Conservation (phyloP, 30 jellyfish, hydroid and myxozoan species). For the Hydractinia symbiolongicarpus region DNA sequence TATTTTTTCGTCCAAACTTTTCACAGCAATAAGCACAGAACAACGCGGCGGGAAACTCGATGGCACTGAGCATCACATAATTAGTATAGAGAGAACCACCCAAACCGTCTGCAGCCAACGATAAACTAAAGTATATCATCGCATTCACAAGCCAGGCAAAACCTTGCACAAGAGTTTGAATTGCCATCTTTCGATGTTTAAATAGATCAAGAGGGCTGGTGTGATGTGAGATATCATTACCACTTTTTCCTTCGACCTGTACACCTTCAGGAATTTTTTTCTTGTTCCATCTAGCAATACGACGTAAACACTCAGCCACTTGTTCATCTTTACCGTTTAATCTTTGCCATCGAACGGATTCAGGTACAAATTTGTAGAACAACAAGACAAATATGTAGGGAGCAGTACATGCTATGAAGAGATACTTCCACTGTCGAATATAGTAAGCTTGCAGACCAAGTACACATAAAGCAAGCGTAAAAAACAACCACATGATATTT, state of each 20-base stretch:
- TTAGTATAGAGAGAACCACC: constrained; percentile 63
- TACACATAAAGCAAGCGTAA: constrained; percentile 52
- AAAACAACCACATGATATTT: constrained; percentile 54
- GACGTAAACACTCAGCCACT: constrained; percentile 28
- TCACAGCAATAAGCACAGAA: constrained; percentile 46
- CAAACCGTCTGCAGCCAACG: constrained; percentile 78
- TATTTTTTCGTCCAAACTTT: constrained; percentile 69
- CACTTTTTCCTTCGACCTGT: constrained; percentile 16
- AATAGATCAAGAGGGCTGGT: constrained; percentile 47
- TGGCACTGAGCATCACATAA: constrained; percentile 51
- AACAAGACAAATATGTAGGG: constrained; percentile 63
- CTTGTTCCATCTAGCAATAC: constrained; percentile 55
- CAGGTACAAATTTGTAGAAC: constrained; percentile 69
- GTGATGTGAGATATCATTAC: constrained; percentile 2
- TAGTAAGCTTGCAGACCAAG: constrained; percentile 78
- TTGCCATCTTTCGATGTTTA: constrained; percentile 49
- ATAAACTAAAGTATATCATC: constrained; percentile 57
- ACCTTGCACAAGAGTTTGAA: constrained; percentile 39
- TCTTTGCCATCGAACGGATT: constrained; percentile 78
- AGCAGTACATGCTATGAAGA: constrained; percentile 55
- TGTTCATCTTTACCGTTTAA: constrained; percentile 49
- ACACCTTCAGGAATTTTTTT: constrained; percentile 48
- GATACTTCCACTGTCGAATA: constrained; percentile 61
- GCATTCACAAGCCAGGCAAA: constrained; percentile 76
- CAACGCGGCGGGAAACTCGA: constrained; percentile 73